Percentiles rank a stretch among this genome's conserved stretches.
These are phyloP conservation scores for Catocala fraxini DNA, from an alignment of 2,888 invertebrate species.

Conservation along the genomic window DNA sequence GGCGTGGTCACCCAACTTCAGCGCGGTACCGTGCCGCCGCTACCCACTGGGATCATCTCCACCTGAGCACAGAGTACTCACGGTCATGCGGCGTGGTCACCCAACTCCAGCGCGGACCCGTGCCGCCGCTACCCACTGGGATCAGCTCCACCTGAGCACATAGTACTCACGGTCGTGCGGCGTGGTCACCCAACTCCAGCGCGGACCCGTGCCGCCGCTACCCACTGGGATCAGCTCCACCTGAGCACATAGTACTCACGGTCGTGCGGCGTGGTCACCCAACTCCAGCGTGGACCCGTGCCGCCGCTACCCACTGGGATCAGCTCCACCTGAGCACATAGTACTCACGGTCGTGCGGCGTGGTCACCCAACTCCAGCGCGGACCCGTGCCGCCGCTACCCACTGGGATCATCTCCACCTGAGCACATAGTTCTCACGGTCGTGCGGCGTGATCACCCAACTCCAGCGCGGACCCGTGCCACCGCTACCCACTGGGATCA, in stretches of 20 bases:
- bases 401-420: conserved; percentile 72
- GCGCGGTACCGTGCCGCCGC: conserved; percentile 55
- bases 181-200: conserved; percentile 68
- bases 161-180: conserved; percentile 42
- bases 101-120: conserved; percentile 67
- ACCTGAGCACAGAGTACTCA: conserved; percentile 56
- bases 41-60: conserved; percentile 62
- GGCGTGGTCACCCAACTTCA: conserved; percentile 69
- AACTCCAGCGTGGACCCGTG: conserved; percentile 66
- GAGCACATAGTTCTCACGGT: background rate
- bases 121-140: conserved; percentile 37
- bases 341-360: conserved; percentile 46
- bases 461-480: conserved; percentile 64
- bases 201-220: conserved; percentile 50
- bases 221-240: conserved; percentile 67
- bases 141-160: conserved; percentile 70
- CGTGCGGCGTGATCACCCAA: conserved; percentile 62
- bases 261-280: conserved; percentile 59
- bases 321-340: conserved; percentile 68
- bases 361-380: conserved; percentile 67
- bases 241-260: conserved; percentile 43
- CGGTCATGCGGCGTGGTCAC: conserved; percentile 56
- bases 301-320: conserved; percentile 44
- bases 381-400: conserved; percentile 51
- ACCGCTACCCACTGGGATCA: conserved; percentile 51